phyloP scores from a whole-genome alignment of 2,113 vertebrate species.

The Brachyhypopomus gauderio region DNA sequence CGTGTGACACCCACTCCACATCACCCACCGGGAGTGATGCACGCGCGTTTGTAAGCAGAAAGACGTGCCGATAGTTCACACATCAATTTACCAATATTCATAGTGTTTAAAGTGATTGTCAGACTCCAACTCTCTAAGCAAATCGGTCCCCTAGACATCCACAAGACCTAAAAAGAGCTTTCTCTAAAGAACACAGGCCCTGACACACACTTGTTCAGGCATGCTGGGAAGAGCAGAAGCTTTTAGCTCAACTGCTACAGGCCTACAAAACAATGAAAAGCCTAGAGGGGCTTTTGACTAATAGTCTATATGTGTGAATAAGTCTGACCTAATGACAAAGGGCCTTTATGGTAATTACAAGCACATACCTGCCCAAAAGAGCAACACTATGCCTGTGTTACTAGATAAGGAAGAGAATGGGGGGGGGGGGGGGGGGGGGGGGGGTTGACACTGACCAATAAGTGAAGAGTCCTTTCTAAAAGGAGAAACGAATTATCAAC shows the following conservation, averaged over 20 bases:
- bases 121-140: too few relatives aligned
- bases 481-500: not conserved
- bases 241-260: constrained; percentile 6
- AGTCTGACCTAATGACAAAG: constrained; percentile 5
- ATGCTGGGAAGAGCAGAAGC: constrained; percentile 30
- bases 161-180: not conserved
- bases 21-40: too few relatives aligned
- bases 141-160: not conserved
- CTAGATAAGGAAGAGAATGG: not conserved
- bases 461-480: not conserved
- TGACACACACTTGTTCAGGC: constrained; percentile 35
- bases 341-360: not conserved
- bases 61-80: too few relatives aligned
- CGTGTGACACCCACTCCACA: too few relatives aligned
- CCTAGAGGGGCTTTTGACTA: not conserved
- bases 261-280: not conserved
- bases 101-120: too few relatives aligned
- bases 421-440: not conserved
- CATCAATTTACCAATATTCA: too few relatives aligned
- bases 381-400: not conserved
- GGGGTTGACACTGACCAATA: not conserved
- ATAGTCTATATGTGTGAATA: not conserved
- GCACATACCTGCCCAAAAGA: constrained; percentile 4
- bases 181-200: not conserved
- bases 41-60: too few relatives aligned